Evolutionary conservation across 2,797 vertebrate species (phyloP), one percentile per base, ranked within the genome.

Genomic region (Characodon lateralis): DNA sequence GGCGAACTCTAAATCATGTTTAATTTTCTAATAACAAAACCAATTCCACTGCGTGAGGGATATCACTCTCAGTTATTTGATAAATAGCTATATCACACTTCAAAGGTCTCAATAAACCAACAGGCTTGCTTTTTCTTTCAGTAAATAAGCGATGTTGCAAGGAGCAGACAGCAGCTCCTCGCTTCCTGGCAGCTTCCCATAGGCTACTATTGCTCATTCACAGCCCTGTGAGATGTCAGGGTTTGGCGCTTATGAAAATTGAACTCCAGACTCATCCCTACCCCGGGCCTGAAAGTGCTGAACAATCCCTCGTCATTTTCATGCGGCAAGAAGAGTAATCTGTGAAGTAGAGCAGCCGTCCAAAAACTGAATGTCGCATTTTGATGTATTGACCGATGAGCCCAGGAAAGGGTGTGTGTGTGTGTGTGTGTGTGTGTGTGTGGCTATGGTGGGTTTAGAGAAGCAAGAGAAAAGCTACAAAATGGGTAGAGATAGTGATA

Each of bases 41-140:
- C 84, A 88, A 86, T 90, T 85, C 75, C 76, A 61, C 80, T 79
- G 83, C 87, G 80, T 75, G 63, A 78, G 69, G 72, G 71, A 69
- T 69, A 76, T 77, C 72, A 71, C 88, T 89, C 90, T 88, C 82
- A 89, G 90, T 72, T 43, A 88, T 90, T 93, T 94, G 83, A 92
- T 90, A 82, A 91, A 87, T 74, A 76, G 65, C 86, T 82, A 81
- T 83, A 90, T 88, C 74, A 86, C 89, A 87, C 91, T 90, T 92
- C 86, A 94, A 92, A 94, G 83, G 80, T 88, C 84, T 89, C 83
- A 85, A 89, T 92, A 90, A 93, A 91, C 76, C 73, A 85, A 82
- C 71, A 24, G 61, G 76, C 63, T 65, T 86, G 82, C 31, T 73
- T 73, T 51, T 13, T 66, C 24, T 43, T 13, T 78, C 76, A 69